Base-by-base conservation (phyloP, 2,797 vertebrate species). In the Typhlichthys eigenmanni region DNA sequence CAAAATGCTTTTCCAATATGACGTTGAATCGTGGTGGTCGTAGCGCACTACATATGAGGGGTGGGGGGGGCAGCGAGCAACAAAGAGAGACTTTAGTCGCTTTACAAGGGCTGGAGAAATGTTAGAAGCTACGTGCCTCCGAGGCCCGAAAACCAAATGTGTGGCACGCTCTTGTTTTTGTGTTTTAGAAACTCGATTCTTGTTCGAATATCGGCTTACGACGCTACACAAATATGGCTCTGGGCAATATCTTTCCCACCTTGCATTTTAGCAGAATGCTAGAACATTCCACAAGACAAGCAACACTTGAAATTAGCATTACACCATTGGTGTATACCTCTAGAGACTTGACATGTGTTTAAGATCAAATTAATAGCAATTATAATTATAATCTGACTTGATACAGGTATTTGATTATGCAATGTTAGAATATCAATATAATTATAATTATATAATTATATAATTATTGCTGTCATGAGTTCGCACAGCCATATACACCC, bases 131-230 rank as follows among this genome's bases (percentile, higher is more conserved):
- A 64, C 60, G 64, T 83, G 85, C 85, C 86, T 86, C 2, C 52
- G 60, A 87, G 88, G 85, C 76, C 75, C 66, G 65, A 79, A 82
- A 75, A 71, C 76, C 79, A 83, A 88, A 84, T 79, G 74, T 79
- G 80, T 70, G 78, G 79, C 86, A 87, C 86, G 65, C 72, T 85
- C 85, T 82, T 78, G 72, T 81, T 87, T 77, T 86, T 87, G 79
- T 87, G 80, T 89, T 86, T 86, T 66, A 87, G 88, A 90, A 88
- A 89, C 82, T 79, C 60, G 83, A 90, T 78, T 87, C 86, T 87
- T 91, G 88, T 90, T 69, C 82, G 86, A 88, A 85, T 88, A 89
- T 91, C 87, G 53, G 72, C 84, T 91, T 90, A 84, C 86, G 53
- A 72, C 55, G 32, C 79, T 75, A 85, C 81, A 88, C 69, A 81